These are phyloP conservation scores for Corythaixoides concolor DNA, from an alignment of 2,113 vertebrate species.

Conservation along the genomic window DNA sequence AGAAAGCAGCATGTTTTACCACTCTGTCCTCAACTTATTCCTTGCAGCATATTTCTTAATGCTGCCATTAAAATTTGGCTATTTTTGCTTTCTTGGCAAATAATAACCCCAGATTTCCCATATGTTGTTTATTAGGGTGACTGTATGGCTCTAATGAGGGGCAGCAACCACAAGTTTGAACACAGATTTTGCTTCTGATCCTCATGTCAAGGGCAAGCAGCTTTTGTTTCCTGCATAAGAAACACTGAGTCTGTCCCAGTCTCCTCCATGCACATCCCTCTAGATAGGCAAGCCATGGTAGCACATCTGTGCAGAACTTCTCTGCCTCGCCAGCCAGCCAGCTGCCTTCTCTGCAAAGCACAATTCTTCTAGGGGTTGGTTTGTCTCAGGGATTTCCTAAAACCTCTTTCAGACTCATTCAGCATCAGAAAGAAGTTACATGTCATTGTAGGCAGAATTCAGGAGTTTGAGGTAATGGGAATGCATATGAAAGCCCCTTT, in stretches of 20 bases:
- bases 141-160: slow-evolving; percentile 12
- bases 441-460: not conserved
- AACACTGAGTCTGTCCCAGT: not conserved
- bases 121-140: slow-evolving; percentile 53
- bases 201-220: not conserved
- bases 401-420: not conserved
- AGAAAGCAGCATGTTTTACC: not conserved
- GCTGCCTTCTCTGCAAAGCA: not conserved
- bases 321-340: not conserved
- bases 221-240: not conserved
- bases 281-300: not conserved
- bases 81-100: slow-evolving; percentile 46
- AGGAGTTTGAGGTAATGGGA: not conserved
- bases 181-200: slow-evolving; percentile 14
- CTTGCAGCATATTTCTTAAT: not conserved
- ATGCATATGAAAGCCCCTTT: not conserved
- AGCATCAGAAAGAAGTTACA: not conserved
- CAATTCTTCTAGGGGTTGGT: not conserved
- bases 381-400: not conserved
- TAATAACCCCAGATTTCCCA: slow-evolving; percentile 8
- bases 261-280: not conserved
- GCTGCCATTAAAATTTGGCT: slow-evolving; percentile 19
- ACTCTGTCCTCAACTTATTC: not conserved
- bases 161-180: slow-evolving; percentile 10
- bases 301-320: not conserved